A percentile compares a stretch with the other conserved stretches of the same genome.
These are phyloP conservation scores for Eudyptes chrysolophus DNA, from an alignment of 2,113 vertebrate genomes.

Conservation along the genomic window DNA sequence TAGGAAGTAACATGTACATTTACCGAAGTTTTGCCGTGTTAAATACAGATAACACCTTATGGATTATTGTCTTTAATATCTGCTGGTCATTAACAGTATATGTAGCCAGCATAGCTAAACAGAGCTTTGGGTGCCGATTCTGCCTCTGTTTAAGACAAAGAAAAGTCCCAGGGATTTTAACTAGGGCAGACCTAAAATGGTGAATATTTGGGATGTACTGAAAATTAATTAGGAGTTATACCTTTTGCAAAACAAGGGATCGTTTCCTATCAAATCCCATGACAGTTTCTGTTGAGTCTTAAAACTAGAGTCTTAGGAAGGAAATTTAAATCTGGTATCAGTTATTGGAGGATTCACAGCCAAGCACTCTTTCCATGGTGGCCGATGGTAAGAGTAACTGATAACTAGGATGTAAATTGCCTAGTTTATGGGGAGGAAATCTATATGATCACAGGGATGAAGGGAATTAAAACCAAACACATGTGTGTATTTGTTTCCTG, in stretches of 20 bases:
- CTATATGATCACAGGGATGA: neutral
- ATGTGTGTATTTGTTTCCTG: neutral
- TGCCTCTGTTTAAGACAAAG: neutral
- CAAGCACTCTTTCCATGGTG: neutral
- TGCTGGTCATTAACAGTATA: neutral
- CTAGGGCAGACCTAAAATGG: neutral
- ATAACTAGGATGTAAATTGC: neutral
- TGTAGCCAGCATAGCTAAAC: neutral
- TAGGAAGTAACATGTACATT: neutral
- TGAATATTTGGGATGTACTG: neutral
- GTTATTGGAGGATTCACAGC: neutral
- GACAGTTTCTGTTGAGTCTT: neutral
- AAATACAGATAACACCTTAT: neutral
- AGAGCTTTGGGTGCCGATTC: neutral
- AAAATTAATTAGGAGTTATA: neutral
- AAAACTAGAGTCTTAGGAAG: neutral
- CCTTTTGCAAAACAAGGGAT: neutral
- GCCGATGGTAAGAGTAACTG: neutral
- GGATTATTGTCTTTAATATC: neutral
- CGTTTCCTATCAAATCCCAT: neutral
- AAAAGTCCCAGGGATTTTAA: neutral
- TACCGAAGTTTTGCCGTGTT: neutral
- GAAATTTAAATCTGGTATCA: neutral
- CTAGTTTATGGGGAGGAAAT: neutral
- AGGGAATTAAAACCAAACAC: constrained; percentile 46